These are phyloP conservation scores for Gambusia holbrooki DNA, from an alignment of 2,113 vertebrate genomes.

Conservation along the genomic window DNA sequence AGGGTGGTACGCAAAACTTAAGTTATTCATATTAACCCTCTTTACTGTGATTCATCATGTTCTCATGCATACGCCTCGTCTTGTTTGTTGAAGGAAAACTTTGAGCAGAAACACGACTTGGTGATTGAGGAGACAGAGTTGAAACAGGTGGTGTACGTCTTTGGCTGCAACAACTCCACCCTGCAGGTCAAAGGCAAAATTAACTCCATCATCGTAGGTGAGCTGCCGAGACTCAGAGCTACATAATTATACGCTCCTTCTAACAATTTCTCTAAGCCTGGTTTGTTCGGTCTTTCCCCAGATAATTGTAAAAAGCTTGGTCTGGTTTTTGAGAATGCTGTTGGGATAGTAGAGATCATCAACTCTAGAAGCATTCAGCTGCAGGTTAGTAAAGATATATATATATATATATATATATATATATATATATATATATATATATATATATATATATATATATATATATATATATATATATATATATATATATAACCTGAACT, in stretches of 20 bases:
- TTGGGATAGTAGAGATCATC: slow-evolving; percentile 97
- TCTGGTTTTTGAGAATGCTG: slow-evolving; percentile 94
- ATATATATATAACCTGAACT: neutral
- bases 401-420: neutral
- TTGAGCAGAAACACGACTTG: slow-evolving; percentile 90
- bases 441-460: neutral
- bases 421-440: neutral
- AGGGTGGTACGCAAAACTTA: slow-evolving; percentile 86
- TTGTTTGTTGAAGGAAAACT: slow-evolving; percentile 85
- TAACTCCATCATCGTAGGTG: slow-evolving; percentile 97
- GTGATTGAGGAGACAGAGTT: slow-evolving; percentile 92
- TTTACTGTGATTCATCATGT: neutral
- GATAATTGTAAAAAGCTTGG: slow-evolving; percentile 97
- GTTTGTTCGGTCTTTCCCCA: slow-evolving; percentile 55
- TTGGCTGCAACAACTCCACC: slow-evolving; percentile 89
- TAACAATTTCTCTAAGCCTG: neutral
- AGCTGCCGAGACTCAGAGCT: slow-evolving; percentile 48
- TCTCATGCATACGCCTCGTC: neutral
- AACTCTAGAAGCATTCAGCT: slow-evolving; percentile 92
- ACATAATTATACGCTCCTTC: neutral
- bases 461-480: neutral
- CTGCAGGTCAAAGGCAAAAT: slow-evolving; percentile 96
- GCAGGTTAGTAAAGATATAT: slow-evolving; percentile 82
- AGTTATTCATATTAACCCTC: neutral
- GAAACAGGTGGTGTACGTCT: slow-evolving; percentile 95